phyloP scores from a whole-genome alignment of 37 sponge, comb jelly and placozoan genomes.

The Amphimedon queenslandica region DNA sequence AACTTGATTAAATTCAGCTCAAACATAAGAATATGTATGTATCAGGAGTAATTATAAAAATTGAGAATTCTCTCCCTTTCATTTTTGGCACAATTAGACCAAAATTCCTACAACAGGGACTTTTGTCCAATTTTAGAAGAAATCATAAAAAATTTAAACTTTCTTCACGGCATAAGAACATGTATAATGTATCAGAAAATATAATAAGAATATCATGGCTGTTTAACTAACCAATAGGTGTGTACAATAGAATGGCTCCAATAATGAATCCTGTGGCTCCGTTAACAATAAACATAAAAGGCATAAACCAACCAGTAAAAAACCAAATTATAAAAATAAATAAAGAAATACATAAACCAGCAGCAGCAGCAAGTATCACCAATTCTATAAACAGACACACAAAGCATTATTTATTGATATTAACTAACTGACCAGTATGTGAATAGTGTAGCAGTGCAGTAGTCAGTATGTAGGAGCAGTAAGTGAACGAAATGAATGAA shows the following conservation, averaged over 20 bases:
- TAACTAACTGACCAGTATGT: background rate
- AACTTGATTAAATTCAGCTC: too few relatives aligned
- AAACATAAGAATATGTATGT: too few relatives aligned
- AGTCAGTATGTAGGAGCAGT: background rate
- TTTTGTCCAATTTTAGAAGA: too few relatives aligned
- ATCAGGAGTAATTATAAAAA: too few relatives aligned
- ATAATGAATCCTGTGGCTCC: background rate
- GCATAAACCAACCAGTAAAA: background rate
- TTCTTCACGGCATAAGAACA: too few relatives aligned
- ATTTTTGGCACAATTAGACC: too few relatives aligned
- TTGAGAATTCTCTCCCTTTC: too few relatives aligned
- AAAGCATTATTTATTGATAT: background rate
- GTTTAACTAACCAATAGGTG: too few relatives aligned
- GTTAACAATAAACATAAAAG: background rate
- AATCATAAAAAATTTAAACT: too few relatives aligned
- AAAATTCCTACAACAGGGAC: too few relatives aligned
- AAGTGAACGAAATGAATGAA: background rate
- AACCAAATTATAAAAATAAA: constrained; percentile 5
- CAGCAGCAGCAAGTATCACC: background rate
- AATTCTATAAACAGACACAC: background rate
- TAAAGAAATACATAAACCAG: constrained; percentile 2
- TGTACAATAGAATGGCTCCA: background rate
- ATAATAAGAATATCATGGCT: too few relatives aligned
- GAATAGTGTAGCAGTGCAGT: background rate
- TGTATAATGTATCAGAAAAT: too few relatives aligned